These are phyloP conservation scores for Pomacea canaliculata DNA, from an alignment of 2,888 invertebrate genomes.

Conservation along the genomic window DNA sequence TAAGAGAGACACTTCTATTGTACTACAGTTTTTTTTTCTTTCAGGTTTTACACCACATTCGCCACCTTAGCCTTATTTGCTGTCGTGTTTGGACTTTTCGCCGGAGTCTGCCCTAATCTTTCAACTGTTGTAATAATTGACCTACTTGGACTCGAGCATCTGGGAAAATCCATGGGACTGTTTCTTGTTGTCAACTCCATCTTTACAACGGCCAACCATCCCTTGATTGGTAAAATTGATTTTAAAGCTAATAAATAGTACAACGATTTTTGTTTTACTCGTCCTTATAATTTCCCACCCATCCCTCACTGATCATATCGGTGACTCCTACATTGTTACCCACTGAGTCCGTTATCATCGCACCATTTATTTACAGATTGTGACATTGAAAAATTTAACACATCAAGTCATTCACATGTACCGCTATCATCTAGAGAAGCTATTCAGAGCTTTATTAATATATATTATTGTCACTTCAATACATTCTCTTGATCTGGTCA, in stretches of 20 bases:
- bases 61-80: constrained; percentile 36
- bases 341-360: background rate
- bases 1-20: too few species aligned
- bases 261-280: too few species aligned
- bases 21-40: too few species aligned
- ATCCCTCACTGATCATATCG: background rate
- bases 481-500: too few species aligned
- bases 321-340: background rate
- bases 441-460: too few species aligned
- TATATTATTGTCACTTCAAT: too few species aligned
- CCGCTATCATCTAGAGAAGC: too few species aligned
- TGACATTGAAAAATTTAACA: background rate
- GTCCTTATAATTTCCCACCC: background rate
- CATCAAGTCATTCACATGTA: background rate
- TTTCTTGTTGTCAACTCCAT: constrained; percentile 36
- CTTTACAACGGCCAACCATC: constrained; percentile 32
- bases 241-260: background rate
- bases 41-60: constrained; percentile 33
- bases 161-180: constrained; percentile 42
- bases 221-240: constrained; percentile 42
- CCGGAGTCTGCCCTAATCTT: constrained; percentile 42
- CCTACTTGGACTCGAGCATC: constrained; percentile 44
- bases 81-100: constrained; percentile 41
- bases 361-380: background rate
- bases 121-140: constrained; percentile 43